Conservation (phyloP, 1,140 invertebrate species). For the Yoshiicerus persimilis region DNA sequence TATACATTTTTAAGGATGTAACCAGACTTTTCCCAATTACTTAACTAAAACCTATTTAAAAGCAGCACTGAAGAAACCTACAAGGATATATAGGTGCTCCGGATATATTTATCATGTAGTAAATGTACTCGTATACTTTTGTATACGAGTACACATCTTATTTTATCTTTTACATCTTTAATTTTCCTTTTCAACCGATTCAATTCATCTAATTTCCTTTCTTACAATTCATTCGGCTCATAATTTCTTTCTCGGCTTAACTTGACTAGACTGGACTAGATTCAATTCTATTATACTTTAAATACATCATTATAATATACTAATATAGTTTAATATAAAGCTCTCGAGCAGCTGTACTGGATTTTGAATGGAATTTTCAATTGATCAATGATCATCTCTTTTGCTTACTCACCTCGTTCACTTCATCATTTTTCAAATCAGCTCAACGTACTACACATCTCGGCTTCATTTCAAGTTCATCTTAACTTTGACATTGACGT, state of each 20-base stretch:
- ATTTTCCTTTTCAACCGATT: background rate
- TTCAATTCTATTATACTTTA: background rate
- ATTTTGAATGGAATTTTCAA: background rate
- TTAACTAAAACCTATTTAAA: background rate
- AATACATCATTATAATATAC: background rate
- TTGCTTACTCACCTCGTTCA: background rate
- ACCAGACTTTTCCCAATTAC: background rate
- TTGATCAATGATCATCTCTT: slow-evolving; percentile 9
- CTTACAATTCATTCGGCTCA: background rate
- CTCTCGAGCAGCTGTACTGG: no score
- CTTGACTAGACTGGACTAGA: background rate
- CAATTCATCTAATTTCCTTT: slow-evolving; percentile 8
- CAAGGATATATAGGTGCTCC: background rate
- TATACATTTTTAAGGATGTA: background rate
- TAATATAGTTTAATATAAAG: no score
- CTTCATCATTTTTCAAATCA: background rate
- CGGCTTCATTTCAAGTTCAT: background rate
- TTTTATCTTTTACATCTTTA: background rate
- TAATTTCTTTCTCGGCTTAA: background rate
- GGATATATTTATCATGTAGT: background rate
- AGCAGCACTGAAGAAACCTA: background rate
- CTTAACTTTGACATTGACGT: background rate
- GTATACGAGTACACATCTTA: background rate
- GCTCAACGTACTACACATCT: background rate
- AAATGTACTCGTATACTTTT: no score